These are phyloP conservation scores for Drosophila melanica DNA, from an alignment of 1,140 invertebrate species.

Conservation along the genomic window DNA sequence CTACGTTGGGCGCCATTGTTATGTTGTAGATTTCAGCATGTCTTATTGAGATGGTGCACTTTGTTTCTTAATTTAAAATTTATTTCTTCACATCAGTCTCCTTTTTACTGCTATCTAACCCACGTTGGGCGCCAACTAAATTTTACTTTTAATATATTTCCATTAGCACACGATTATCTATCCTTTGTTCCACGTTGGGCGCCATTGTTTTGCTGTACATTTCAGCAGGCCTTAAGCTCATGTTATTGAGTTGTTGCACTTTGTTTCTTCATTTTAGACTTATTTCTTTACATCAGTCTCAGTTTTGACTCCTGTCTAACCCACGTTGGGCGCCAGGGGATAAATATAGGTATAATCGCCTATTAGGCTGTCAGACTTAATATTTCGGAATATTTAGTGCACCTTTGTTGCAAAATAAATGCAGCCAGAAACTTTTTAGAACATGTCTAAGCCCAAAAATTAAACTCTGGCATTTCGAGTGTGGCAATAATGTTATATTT, in stretches of 20 bases:
- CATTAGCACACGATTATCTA: too few relatives aligned
- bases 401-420: not conserved
- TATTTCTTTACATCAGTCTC: not conserved
- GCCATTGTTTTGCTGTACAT: too few relatives aligned
- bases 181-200: too few relatives aligned
- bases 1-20: too few relatives aligned
- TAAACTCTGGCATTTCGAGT: conserved; percentile 29
- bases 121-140: not conserved
- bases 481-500: conserved; percentile 20
- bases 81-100: not conserved
- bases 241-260: too few relatives aligned
- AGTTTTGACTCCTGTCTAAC: not conserved
- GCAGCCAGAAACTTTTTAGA: conserved; percentile 1
- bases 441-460: conserved; percentile 21
- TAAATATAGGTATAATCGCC: not conserved
- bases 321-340: not conserved
- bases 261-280: too few relatives aligned
- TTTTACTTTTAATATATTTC: too few relatives aligned
- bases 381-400: conserved; percentile 15
- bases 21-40: too few relatives aligned
- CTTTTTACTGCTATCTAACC: not conserved
- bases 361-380: conserved; percentile 9
- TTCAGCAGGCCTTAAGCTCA: too few relatives aligned
- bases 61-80: too few relatives aligned
- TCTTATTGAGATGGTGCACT: too few relatives aligned